Base-by-base conservation (phyloP, 2,113 vertebrate genomes). In the Alosa alosa region DNA sequence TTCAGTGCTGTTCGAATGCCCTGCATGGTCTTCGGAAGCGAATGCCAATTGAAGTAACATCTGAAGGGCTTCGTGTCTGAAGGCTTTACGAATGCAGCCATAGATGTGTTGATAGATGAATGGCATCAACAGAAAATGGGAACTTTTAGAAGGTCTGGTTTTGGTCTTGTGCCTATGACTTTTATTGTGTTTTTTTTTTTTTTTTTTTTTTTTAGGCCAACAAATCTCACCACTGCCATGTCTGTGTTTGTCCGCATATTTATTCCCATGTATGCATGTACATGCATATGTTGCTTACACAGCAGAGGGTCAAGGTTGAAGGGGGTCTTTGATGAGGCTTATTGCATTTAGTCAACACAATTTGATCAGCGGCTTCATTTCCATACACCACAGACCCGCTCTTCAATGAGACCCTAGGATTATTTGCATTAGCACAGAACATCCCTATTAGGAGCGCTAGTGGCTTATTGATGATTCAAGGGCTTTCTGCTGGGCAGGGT, bases 391-490 rank as follows among this genome's bases (percentile, higher is more conserved):
- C 84, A 52, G 83, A 22, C 46, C 6, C 68, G 44, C 41, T 84
- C 75, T 57, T 81, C 49, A 25, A 55, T 41, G 25, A 88, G 41
- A 68, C 31, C 72, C n/a, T 5, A 15, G 4, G 45, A 52, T 52
- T 81, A 25, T 8, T 55, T 18, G 49, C 84, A 78, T 39, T 60
- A 55, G 84, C 64, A 60, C 41, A 86, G 72, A 41, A 39, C 47
- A 82, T 84, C 47, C 84, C 81, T 44, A 36, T 17, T 15, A 81
- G 57, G 68, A 6, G 50, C 50, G 22, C 68, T 85, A 47, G 81
- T 50, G 45, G 25, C 39, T 49, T 86, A 83, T 84, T 88, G 87
- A 88, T 25, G 36, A 20, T 85, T 55, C 18, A 36, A 81, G 55
- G 72, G 55, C 82, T 50, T 84, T 84, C 11, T 72, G 25, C 49